Evolutionary conservation across 2,797 vertebrate genomes (phyloP).

Genomic region (Petrocephalus sullivani): DNA sequence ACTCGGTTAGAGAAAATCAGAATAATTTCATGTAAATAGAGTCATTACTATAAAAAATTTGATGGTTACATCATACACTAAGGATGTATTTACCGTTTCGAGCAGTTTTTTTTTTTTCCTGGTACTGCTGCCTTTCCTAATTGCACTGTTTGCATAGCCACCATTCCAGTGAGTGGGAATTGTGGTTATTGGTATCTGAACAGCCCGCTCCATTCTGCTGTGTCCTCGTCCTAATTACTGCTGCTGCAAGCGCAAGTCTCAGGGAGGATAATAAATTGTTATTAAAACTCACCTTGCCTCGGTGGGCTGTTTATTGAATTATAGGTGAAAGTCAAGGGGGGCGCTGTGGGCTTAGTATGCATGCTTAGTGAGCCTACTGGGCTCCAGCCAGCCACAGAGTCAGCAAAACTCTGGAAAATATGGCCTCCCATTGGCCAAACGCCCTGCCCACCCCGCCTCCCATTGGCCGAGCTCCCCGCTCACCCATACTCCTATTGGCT

Average conservation of each 20-base stretch:
- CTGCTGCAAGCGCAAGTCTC: constrained; percentile 38
- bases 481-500: background rate
- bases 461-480: constrained; percentile 2
- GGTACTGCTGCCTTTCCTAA: background rate
- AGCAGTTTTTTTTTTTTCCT: background rate
- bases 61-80: background rate
- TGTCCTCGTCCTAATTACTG: constrained; percentile 31
- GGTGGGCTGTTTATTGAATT: constrained; percentile 43
- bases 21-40: background rate
- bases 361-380: constrained; percentile 39
- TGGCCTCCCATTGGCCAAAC: background rate
- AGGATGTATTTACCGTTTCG: background rate
- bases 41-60: background rate
- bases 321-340: constrained; percentile 39
- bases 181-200: constrained; percentile 12
- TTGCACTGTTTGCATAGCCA: background rate
- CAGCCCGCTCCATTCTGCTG: constrained; percentile 27
- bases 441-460: background rate
- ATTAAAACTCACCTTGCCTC: constrained; percentile 47
- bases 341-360: background rate
- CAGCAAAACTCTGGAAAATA: constrained; percentile 21
- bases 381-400: constrained; percentile 7
- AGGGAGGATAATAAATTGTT: constrained; percentile 37
- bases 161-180: background rate
- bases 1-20: background rate